phyloP scores from a whole-genome alignment of 2,888 invertebrate genomes.

The Parapristionchus giblindavisi region DNA sequence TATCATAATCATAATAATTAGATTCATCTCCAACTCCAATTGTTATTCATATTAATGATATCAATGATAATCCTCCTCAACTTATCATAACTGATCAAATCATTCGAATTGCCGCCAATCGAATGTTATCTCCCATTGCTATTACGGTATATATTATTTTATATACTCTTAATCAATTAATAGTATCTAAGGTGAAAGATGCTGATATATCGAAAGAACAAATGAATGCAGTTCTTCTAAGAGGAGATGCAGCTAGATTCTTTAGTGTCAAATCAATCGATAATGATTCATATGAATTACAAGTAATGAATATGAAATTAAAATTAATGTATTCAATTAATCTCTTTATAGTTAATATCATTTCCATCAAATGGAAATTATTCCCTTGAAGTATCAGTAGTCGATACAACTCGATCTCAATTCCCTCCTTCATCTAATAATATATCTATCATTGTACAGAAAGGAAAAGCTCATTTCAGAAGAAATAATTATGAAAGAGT shows the following conservation, averaged over 20 bases:
- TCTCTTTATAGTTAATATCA: not conserved
- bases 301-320: not conserved
- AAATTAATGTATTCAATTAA: not conserved
- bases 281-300: conserved; percentile 2
- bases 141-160: not conserved
- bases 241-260: conserved; percentile 20
- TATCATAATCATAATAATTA: not conserved
- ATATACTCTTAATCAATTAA: too few species aligned
- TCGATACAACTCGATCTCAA: not conserved
- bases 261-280: conserved; percentile 15
- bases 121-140: conserved; percentile 10
- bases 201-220: conserved; percentile 1
- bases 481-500: conserved; percentile 17
- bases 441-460: conserved; percentile 1
- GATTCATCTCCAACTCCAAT: not conserved
- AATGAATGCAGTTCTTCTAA: not conserved
- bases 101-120: conserved; percentile 19
- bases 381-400: conserved; percentile 10
- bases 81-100: not conserved
- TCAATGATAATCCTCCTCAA: conserved; percentile 34
- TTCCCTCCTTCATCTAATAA: not conserved
- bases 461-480: conserved; percentile 32
- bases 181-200: conserved; percentile 2
- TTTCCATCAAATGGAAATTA: conserved; percentile 28
- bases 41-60: conserved; percentile 16